Evolutionary conservation across 2,113 vertebrate genomes (phyloP).

Genomic region (Microcebus ravelobensis): DNA sequence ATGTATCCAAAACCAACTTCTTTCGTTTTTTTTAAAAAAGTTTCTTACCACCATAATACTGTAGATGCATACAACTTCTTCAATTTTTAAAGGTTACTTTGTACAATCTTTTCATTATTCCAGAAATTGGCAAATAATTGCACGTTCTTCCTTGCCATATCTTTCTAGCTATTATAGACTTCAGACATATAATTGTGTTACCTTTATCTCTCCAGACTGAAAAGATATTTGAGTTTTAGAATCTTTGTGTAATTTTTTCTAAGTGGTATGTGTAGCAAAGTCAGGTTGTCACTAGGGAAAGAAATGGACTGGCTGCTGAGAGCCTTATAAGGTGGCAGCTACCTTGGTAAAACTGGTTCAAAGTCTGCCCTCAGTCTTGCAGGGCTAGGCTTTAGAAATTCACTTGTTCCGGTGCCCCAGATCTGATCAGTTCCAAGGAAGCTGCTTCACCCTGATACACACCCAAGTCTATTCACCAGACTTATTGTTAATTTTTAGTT

Average conservation of each 20-base stretch:
- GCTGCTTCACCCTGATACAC: background rate
- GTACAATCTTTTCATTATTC: background rate
- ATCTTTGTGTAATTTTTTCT: background rate
- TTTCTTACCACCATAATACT: too few relatives aligned
- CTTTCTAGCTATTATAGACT: background rate
- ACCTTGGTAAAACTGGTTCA: slow-evolving; percentile 54
- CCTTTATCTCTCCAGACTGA: background rate
- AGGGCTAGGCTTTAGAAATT: slow-evolving; percentile 5
- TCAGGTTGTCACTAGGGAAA: background rate
- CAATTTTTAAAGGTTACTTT: background rate
- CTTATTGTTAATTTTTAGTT: background rate
- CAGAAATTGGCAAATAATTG: background rate
- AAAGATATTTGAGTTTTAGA: background rate
- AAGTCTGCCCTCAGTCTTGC: background rate
- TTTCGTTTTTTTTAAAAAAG: background rate
- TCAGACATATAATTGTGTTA: background rate
- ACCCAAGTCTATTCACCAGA: background rate
- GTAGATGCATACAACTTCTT: background rate
- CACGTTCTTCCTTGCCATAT: background rate
- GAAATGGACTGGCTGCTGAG: background rate
- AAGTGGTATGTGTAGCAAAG: background rate
- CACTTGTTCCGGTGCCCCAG: background rate
- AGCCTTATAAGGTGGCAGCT: background rate
- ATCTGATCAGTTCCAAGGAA: background rate
- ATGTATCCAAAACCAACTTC: background rate